Base-by-base conservation (phyloP, 2,797 vertebrate species). In the Lophius americanus region DNA sequence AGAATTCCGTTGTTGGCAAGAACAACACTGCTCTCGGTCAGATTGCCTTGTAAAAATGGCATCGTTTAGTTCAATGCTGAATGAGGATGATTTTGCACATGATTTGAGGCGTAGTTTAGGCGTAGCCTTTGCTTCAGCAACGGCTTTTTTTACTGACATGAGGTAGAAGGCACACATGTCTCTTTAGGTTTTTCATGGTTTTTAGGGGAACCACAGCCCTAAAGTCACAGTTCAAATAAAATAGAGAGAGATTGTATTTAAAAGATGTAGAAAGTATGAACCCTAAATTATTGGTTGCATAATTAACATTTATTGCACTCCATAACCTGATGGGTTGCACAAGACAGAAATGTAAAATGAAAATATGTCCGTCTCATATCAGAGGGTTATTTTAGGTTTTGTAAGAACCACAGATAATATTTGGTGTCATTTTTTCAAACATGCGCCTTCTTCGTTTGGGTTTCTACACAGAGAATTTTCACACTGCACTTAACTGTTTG, bases 71-170 rank as follows among this genome's bases (percentile, higher is more conserved):
- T 65, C 7, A 39, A 76, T 73, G 73, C 67, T 56, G 70, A 83
- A 69, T 41, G 53, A 72, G 66, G 73, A 73, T 66, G 62, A 70
- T 78, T 87, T 89, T 91, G 84, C 86, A 88, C 88, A 90, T 84
- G 32, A 85, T 76, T 81, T 84, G 60, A 84, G 54, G 44, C 67
- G 5, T 70, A 78, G 69, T 58, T 78, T 56, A 46, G 37, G 58
- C 67, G 59, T 67, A 64, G 81, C 82, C 85, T 70, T 55, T 76
- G 60, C 64, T 53, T 66, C 41, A 52, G 73, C 82, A 70, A 37
- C 6, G 77, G 76, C 79, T 78, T 42, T 64, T 79, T 81, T 74
- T 75, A 83, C 72, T 76, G 57, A 85, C 55, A 51, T 48, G 50
- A 61, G 36, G 39, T 14, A 76, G 62, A 64, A 53, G 59, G 42